Conservation (phyloP, 2,113 vertebrate genomes). For the Paradoxurus hermaphroditus region DNA sequence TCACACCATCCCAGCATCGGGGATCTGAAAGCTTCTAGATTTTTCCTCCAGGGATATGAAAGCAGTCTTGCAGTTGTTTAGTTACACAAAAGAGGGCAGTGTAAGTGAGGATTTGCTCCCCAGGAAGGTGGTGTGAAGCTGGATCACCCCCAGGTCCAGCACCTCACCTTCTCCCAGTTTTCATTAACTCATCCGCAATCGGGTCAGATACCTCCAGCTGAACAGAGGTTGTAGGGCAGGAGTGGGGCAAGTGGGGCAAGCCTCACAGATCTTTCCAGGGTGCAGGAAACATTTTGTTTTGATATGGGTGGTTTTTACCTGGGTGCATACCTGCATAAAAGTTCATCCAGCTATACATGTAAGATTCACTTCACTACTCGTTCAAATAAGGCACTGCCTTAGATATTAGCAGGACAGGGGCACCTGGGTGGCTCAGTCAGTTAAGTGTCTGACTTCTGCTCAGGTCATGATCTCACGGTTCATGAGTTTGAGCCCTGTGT, state of each 20-base stretch:
- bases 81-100: neutral
- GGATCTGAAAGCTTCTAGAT: neutral
- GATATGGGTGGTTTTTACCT: neutral
- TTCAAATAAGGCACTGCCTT: neutral
- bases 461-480: too few species aligned
- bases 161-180: neutral
- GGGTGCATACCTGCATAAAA: fast-evolving
- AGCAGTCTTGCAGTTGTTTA: neutral
- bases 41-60: neutral
- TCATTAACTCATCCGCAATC: too few species aligned
- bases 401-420: neutral
- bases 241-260: neutral
- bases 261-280: neutral
- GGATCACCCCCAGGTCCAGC: neutral
- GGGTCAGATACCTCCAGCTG: neutral
- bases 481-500: too few species aligned
- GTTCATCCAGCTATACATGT: neutral
- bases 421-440: too few species aligned
- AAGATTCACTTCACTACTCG: neutral
- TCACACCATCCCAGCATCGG: neutral
- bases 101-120: neutral
- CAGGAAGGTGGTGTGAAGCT: neutral
- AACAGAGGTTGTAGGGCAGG: neutral
- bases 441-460: too few species aligned
- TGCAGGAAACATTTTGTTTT: neutral